These are phyloP conservation scores for Ectemnius lituratus DNA, from an alignment of 2,888 invertebrate species.

Conservation along the genomic window DNA sequence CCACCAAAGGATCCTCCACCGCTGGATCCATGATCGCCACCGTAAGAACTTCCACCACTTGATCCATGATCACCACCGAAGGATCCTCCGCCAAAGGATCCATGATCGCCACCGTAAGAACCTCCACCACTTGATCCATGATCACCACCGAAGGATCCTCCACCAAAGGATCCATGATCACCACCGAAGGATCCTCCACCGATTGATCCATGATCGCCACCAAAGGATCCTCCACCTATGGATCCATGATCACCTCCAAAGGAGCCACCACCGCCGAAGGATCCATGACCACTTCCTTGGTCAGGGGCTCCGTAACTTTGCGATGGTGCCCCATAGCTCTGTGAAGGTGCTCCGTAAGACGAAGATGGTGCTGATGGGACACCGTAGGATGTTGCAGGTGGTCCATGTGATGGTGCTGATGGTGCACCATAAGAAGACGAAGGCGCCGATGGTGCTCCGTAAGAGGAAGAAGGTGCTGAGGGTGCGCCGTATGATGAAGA, in stretches of 20 bases:
- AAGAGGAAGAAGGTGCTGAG: constrained; percentile 51
- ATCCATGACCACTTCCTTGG: constrained; percentile 36
- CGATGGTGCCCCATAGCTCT: constrained; percentile 45
- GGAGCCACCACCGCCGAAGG: constrained; percentile 17
- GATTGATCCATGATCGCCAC: constrained; percentile 33
- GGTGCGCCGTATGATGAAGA: constrained; percentile 41
- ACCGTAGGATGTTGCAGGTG: constrained; percentile 56
- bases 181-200: constrained; percentile 40
- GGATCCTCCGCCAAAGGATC: constrained; percentile 26
- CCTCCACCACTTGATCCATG: constrained; percentile 53
- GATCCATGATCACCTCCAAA: constrained; percentile 58
- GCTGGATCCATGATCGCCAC: constrained; percentile 62
- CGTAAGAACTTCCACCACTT: constrained; percentile 70
- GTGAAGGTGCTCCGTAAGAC: constrained; percentile 49
- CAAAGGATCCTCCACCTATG: constrained; percentile 71
- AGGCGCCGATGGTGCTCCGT: constrained; percentile 50
- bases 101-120: constrained; percentile 41
- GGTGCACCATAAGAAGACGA: constrained; percentile 49
- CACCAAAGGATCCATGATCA: constrained; percentile 28
- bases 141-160: constrained; percentile 30
- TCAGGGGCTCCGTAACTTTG: constrained; percentile 38
- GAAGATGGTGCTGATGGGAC: constrained; percentile 52
- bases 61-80: constrained; percentile 34
- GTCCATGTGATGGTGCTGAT: constrained; percentile 43
- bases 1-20: constrained; percentile 19